Evolutionary conservation across 2,888 invertebrate species (phyloP).

Genomic region (Pseudococcus viburni): DNA sequence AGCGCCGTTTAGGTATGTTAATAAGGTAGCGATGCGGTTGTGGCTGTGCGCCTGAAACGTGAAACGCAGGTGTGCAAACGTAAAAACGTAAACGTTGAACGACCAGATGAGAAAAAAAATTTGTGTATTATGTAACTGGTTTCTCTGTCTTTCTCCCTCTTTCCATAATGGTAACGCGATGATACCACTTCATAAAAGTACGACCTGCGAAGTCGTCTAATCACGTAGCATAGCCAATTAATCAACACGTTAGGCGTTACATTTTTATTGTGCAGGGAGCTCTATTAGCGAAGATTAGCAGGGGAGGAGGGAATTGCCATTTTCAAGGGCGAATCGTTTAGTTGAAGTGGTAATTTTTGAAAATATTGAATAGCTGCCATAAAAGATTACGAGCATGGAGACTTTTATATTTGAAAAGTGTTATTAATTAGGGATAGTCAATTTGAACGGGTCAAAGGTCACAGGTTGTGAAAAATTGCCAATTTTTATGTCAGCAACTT

Average conservation of each 20-base stretch:
- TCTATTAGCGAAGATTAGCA: not conserved
- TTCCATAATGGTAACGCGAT: conserved; percentile 10
- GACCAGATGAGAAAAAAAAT: conserved; percentile 30
- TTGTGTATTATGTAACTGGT: conserved; percentile 18
- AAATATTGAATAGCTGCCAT: not conserved
- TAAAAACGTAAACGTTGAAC: not conserved
- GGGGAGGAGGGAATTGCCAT: not conserved
- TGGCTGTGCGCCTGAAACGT: not conserved
- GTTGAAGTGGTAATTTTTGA: not conserved
- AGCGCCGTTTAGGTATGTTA: conserved; percentile 1
- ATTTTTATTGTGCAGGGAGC: not conserved
- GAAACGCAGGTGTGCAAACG: conserved; percentile 42
- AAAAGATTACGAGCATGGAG: not conserved
- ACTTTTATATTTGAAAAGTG: no score
- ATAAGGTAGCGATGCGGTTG: not conserved
- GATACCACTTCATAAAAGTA: conserved; percentile 16
- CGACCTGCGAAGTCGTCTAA: conserved; percentile 16
- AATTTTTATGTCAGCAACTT: no score
- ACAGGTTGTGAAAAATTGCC: no score
- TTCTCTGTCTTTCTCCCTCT: not conserved
- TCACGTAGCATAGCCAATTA: conserved; percentile 18
- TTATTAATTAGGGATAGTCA: no score
- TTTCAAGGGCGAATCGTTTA: not conserved
- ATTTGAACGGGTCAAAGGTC: no score
- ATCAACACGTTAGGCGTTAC: conserved; percentile 9